These are phyloP conservation scores for Tinamus guttatus DNA, from an alignment of 2,113 vertebrate genomes.

Conservation along the genomic window DNA sequence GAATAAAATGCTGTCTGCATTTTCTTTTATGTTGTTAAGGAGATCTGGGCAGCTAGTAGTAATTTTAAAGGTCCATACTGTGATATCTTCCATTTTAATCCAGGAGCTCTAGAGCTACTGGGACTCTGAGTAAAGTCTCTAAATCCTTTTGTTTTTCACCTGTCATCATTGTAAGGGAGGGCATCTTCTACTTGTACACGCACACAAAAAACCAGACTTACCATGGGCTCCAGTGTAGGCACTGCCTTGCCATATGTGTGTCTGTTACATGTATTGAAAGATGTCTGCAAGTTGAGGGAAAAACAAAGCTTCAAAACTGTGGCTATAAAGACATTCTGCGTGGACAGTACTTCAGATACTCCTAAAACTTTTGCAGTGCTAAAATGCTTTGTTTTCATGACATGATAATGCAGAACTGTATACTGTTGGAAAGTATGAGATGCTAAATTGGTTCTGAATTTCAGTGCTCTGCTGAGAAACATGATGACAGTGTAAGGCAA, in stretches of 20 bases:
- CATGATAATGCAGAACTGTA: not conserved
- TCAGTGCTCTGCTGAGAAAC: not conserved
- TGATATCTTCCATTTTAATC: not conserved
- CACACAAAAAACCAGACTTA: not conserved
- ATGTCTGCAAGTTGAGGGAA: not conserved
- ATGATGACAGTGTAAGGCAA: not conserved
- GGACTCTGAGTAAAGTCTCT: not conserved
- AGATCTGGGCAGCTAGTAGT: not conserved
- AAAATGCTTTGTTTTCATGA: not conserved
- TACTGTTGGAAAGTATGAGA: not conserved
- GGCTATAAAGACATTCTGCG: not conserved
- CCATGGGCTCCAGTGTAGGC: rapidly evolving
- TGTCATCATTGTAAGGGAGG: not conserved
- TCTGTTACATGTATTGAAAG: not conserved
- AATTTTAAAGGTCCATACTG: not conserved
- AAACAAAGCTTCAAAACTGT: not conserved
- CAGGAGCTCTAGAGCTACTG: not conserved
- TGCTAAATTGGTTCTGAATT: not conserved
- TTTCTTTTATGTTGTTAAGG: not conserved
- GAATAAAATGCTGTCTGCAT: not conserved
- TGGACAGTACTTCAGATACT: not conserved
- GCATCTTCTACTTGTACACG: not conserved
- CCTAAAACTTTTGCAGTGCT: too few species aligned
- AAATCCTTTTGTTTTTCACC: not conserved
- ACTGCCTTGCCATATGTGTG: not conserved